phyloP scores from a whole-genome alignment of 2,888 invertebrate genomes.

The Hanleya hanleyi region DNA sequence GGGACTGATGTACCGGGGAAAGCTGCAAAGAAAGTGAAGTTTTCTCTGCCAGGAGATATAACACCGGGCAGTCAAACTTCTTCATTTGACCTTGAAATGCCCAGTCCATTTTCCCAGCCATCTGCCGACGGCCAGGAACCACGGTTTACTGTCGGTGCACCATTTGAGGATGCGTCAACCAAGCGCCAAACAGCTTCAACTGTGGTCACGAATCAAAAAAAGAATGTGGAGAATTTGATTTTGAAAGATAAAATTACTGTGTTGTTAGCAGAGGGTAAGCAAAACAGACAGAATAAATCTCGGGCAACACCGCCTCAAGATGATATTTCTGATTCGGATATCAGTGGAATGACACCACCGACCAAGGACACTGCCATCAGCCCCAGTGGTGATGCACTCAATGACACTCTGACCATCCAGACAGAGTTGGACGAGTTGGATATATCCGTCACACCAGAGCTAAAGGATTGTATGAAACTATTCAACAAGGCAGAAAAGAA shows the following conservation, averaged over 20 bases:
- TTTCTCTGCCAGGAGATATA: not conserved
- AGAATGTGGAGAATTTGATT: too few relatives aligned
- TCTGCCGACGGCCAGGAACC: not conserved
- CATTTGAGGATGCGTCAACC: not conserved
- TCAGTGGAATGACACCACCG: not conserved
- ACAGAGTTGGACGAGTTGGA: slow-evolving; percentile 59
- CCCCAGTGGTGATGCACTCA: slow-evolving; percentile 34
- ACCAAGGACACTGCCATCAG: slow-evolving; percentile 12
- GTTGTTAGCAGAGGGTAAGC: not conserved
- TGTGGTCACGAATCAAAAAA: not conserved
- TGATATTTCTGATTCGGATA: not conserved
- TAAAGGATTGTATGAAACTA: slow-evolving; percentile 68
- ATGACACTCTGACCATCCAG: slow-evolving; percentile 54
- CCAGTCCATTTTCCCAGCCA: slow-evolving; percentile 22
- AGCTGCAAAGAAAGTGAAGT: not conserved
- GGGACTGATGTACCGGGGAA: not conserved
- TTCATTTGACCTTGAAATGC: slow-evolving; percentile 30
- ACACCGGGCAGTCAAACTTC: not conserved
- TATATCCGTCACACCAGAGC: slow-evolving; percentile 66
- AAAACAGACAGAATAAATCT: not conserved
- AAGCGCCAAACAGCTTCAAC: not conserved
- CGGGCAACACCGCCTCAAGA: not conserved
- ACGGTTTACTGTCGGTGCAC: not conserved
- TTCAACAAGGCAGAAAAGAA: slow-evolving; percentile 68
- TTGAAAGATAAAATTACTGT: not conserved